Percentiles rank a stretch among this genome's conserved stretches.
These are phyloP conservation scores for Drosophila setosimentum DNA, from an alignment of 2,888 invertebrate genomes.

Conservation along the genomic window DNA sequence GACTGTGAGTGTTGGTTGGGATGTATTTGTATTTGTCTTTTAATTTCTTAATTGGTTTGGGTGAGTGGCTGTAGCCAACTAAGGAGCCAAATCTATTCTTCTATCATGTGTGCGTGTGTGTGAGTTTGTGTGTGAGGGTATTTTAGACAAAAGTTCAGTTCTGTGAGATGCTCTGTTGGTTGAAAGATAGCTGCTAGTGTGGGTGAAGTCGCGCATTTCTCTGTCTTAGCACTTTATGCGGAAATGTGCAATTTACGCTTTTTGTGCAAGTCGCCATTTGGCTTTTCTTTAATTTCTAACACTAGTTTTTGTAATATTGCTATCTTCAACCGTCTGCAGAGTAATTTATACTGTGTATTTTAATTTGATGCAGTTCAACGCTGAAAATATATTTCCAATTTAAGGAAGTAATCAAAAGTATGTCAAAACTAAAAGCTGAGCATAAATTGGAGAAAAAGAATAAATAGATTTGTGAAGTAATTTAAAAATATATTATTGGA, in stretches of 20 bases:
- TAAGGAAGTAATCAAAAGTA: conserved; percentile 33
- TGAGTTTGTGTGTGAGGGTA: conserved; percentile 12
- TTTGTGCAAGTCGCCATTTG: conserved; percentile 31
- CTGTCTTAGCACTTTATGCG: conserved; percentile 48
- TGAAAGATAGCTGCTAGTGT: conserved; percentile 12
- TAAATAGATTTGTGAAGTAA: conserved; percentile 1
- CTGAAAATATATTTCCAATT: conserved; percentile 1
- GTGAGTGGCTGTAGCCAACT: conserved; percentile 46
- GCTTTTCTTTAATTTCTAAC: conserved; percentile 29
- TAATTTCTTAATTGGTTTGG: conserved; percentile 82
- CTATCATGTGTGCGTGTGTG: background rate
- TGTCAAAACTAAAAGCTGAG: conserved; percentile 17
- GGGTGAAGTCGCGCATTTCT: conserved; percentile 35
- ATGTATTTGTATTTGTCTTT: conserved; percentile 73
- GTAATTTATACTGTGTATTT: conserved; percentile 20
- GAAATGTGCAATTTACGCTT: conserved; percentile 64
- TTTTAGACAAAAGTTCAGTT: conserved; percentile 32
- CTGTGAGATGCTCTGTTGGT: conserved; percentile 18
- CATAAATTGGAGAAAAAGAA: conserved; percentile 9
- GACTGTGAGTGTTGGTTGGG: conserved; percentile 24
- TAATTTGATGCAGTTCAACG: conserved; percentile 9
- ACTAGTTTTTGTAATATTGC: conserved; percentile 7
- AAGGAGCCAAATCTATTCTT: conserved; percentile 40
- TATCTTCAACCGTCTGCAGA: conserved; percentile 5
- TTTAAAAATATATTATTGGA: background rate